Evolutionary conservation across 2,888 invertebrate genomes (phyloP), one percentile per base, ranked within the genome.

Genomic region (Erebia ligea): DNA sequence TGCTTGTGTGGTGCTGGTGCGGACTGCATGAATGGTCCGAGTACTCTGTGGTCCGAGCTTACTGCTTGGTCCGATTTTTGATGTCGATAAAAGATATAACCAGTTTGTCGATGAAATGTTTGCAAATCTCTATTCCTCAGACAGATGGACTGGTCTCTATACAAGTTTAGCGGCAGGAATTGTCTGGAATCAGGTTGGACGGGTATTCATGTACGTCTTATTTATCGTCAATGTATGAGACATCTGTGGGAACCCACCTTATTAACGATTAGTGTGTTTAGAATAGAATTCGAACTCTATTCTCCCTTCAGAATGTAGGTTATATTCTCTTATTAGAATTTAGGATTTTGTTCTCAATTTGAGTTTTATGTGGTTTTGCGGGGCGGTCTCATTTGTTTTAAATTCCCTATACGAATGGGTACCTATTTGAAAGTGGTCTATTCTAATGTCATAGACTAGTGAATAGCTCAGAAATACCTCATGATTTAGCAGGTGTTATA

Each of bases 141-240:
- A 68, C 77, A 76, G 76, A 75, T 75, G 71, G 71, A 58, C 57
- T 40, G 68, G 64, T 56, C 69, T 56, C 66, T 63, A 70, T 73
- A 76, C 76, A 75, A 75, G 73, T 68, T 71, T 34, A 59, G 68
- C 64, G 77, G 72, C 77, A 75, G 76, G 79, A 76, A 71, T 77
- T 71, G 74, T 73, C 68, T 74, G 75, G 57, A 65, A 75, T 76
- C 77, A 75, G 78, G 80, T 80, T 77, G 45, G 72, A 74, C 76
- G 71, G 69, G 72, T 76, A 70, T 73, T 64, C 67, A 67, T 66
- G 48, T 52, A 56, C 2, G 70, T 62, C 71, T 59, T 67, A 61
- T 68, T 69, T 56, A 69, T 68, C 54, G 58, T 34, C 17, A 58
- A 63, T 13, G 45, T 58, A 69, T 59, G 34, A 58, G 50, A 62